These are phyloP conservation scores for Junonia oenone DNA, from an alignment of 2,888 invertebrate species.

Conservation along the genomic window DNA sequence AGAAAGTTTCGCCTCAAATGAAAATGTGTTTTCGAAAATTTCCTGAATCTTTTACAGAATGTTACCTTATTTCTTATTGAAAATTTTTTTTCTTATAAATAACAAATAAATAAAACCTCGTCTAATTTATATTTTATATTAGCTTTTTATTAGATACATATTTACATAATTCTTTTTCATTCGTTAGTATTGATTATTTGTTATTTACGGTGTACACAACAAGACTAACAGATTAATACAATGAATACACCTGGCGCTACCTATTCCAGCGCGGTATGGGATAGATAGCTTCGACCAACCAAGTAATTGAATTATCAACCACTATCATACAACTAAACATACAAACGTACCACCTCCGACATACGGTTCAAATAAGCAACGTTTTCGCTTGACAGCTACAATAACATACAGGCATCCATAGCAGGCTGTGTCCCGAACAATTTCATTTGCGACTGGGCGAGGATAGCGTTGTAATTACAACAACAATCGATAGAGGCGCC, in stretches of 20 bases:
- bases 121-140: too few species aligned
- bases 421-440: constrained; percentile 76
- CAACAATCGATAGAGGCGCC: constrained; percentile 80
- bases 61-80: too few species aligned
- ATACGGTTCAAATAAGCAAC: constrained; percentile 26
- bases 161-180: too few species aligned
- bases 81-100: too few species aligned
- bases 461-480: constrained; percentile 78
- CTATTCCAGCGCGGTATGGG: constrained; percentile 2
- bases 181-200: neutral
- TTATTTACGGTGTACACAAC: neutral
- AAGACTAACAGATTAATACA: neutral
- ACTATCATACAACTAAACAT: constrained; percentile 17
- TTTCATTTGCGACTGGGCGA: constrained; percentile 80
- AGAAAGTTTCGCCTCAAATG: too few species aligned
- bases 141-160: too few species aligned
- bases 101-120: too few species aligned
- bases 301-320: constrained; percentile 24
- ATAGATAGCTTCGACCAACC: constrained; percentile 13
- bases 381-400: constrained; percentile 50
- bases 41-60: too few species aligned
- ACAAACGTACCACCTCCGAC: constrained; percentile 20
- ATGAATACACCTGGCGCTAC: neutral
- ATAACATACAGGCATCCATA: constrained; percentile 67
- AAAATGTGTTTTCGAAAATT: too few species aligned